These are phyloP conservation scores for Cossypha niveicapilla DNA, from an alignment of 2,797 vertebrate species.

Conservation along the genomic window DNA sequence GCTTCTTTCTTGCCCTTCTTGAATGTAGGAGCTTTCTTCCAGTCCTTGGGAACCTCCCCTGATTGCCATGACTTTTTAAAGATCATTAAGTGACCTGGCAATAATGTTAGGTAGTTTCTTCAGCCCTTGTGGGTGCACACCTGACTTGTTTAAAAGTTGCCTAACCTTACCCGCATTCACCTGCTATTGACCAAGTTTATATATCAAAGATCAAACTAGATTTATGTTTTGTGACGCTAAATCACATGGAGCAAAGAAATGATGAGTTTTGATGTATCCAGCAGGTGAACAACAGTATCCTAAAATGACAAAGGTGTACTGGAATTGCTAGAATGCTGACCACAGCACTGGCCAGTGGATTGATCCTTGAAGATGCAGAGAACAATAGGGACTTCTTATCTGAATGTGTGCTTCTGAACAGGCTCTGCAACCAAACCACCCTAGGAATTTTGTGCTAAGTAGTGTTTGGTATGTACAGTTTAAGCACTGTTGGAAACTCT, in stretches of 20 bases:
- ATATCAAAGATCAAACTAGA: background rate
- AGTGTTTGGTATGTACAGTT: background rate
- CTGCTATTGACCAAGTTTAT: background rate
- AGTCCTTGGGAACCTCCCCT: background rate
- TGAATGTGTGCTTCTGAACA: background rate
- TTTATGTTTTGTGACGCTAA: background rate
- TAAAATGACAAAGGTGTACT: background rate
- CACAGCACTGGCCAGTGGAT: fast-evolving
- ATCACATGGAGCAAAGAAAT: background rate
- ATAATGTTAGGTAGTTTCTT: background rate
- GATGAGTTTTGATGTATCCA: background rate
- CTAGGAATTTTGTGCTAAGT: background rate
- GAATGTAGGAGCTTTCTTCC: background rate
- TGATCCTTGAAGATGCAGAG: background rate
- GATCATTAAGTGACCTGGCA: background rate
- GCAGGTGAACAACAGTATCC: background rate
- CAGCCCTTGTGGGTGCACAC: background rate
- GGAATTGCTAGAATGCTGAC: background rate
- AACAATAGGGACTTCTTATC: background rate
- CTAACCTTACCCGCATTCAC: background rate
- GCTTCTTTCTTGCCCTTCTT: background rate
- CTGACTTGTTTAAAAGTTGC: background rate
- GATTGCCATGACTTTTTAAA: background rate
- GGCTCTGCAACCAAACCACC: background rate
- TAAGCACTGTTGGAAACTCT: background rate